Evolutionary conservation across 2,888 invertebrate species (phyloP).

Genomic region (Tetropium fuscum): DNA sequence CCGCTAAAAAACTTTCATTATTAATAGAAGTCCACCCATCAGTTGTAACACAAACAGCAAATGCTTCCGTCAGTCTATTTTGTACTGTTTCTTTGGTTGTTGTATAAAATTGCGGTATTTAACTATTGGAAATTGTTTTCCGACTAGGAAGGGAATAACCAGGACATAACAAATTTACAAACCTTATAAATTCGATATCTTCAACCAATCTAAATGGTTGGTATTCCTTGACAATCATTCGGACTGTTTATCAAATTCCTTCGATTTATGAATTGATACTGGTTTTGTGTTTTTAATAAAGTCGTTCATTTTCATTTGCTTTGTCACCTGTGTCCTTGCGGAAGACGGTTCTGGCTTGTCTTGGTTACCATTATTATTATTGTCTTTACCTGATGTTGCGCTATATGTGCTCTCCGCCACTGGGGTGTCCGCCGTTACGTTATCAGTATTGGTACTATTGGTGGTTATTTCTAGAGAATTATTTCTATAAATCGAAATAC

Average conservation of each 20-base stretch:
- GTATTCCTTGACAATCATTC: constrained; percentile 51
- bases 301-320: background rate
- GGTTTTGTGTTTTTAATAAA: constrained; percentile 6
- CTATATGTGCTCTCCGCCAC: too few relatives aligned
- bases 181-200: constrained; percentile 45
- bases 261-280: constrained; percentile 8
- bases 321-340: too few relatives aligned
- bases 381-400: too few relatives aligned
- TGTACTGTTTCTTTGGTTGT: constrained; percentile 30
- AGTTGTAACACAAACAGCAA: constrained; percentile 44
- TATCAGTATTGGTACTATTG: too few relatives aligned
- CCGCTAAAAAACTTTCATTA: constrained; percentile 45
- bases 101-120: constrained; percentile 42
- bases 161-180: constrained; percentile 49
- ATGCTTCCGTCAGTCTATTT: constrained; percentile 31
- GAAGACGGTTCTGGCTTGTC: too few relatives aligned
- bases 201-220: constrained; percentile 56
- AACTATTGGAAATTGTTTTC: constrained; percentile 44
- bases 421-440: too few relatives aligned
- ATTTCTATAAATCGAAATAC: too few relatives aligned
- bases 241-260: constrained; percentile 41
- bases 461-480: too few relatives aligned
- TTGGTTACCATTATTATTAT: too few relatives aligned
- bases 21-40: constrained; percentile 51
- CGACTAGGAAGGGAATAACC: constrained; percentile 49